A percentile compares a stretch with the other conserved stretches of the same genome.
Evolutionary conservation across 2,888 invertebrate genomes (phyloP).

Genomic region (Diarsia dahlii): DNA sequence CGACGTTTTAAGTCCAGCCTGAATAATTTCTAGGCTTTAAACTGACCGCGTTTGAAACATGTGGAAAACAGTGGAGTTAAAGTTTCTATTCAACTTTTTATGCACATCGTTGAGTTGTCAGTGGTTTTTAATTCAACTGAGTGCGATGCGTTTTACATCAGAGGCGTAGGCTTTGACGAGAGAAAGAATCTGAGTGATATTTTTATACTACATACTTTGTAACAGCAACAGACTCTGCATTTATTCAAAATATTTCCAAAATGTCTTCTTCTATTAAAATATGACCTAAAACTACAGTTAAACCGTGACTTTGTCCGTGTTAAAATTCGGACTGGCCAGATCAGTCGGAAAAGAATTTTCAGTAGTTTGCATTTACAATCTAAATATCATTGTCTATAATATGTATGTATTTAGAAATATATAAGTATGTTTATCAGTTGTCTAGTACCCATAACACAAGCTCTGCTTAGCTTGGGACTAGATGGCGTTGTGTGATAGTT

Average conservation of each 20-base stretch:
- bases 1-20: background rate
- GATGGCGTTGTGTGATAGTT: too few species aligned
- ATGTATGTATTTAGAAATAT: too few species aligned
- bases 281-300: background rate
- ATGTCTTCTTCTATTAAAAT: background rate
- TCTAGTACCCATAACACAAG: too few species aligned
- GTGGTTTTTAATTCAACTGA: conserved; percentile 26
- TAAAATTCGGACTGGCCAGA: background rate
- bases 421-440: too few species aligned
- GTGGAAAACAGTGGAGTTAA: background rate
- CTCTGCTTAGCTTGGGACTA: too few species aligned
- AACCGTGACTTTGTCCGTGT: background rate
- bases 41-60: background rate
- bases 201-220: background rate
- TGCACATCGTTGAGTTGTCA: conserved; percentile 4
- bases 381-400: background rate
- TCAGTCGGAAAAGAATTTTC: background rate
- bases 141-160: conserved; percentile 9
- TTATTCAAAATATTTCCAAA: background rate
- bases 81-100: conserved; percentile 16
- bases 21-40: conserved; percentile 31
- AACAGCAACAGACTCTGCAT: background rate
- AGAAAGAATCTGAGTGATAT: background rate
- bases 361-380: background rate
- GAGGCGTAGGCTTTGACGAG: background rate